Percentiles rank a stretch among this genome's conserved stretches.
phyloP scores from a whole-genome alignment of 2,797 vertebrate species.

The Myotis pilosus region DNA sequence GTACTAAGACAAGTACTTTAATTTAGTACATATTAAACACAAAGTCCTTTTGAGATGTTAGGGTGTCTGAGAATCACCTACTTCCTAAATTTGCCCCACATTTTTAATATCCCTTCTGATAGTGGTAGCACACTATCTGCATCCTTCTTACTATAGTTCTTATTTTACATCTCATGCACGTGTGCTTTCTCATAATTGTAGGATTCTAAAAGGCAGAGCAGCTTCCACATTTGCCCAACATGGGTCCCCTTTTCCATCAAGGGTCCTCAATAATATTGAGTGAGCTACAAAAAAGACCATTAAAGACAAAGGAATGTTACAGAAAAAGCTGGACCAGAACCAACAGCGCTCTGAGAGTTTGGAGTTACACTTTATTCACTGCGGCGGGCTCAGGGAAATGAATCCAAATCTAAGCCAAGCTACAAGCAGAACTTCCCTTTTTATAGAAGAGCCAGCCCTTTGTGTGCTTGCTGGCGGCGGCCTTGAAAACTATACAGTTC shows the following conservation, averaged over 20 bases:
- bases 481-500: too few relatives aligned
- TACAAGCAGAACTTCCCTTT: too few relatives aligned
- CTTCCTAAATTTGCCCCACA: background rate
- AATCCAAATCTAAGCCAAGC: too few relatives aligned
- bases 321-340: too few relatives aligned
- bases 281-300: background rate
- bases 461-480: too few relatives aligned
- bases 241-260: background rate
- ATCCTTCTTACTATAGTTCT: background rate
- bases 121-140: background rate
- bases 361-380: too few relatives aligned
- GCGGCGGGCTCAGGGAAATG: too few relatives aligned
- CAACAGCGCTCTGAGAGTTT: too few relatives aligned
- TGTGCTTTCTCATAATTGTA: background rate
- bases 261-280: background rate
- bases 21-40: background rate
- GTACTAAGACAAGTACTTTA: background rate
- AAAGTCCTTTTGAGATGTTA: background rate
- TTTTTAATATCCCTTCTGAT: background rate
- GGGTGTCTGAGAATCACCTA: background rate
- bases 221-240: background rate
- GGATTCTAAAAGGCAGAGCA: background rate
- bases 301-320: background rate
- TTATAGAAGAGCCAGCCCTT: too few relatives aligned
- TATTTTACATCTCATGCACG: background rate